phyloP scores from a whole-genome alignment of 2,113 vertebrate species.

The Protobothrops flavoviridis region DNA sequence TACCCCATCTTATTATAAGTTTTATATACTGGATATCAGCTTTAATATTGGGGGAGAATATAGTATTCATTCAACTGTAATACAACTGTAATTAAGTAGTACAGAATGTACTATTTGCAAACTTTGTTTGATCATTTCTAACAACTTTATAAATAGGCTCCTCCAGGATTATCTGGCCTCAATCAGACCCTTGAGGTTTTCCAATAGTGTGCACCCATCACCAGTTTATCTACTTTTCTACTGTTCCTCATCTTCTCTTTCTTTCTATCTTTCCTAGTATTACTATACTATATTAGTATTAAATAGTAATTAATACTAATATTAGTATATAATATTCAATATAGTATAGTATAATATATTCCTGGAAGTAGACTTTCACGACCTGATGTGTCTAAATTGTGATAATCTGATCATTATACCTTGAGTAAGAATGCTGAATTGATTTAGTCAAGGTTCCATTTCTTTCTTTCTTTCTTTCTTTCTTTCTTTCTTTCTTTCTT shows the following conservation, averaged over 20 bases:
- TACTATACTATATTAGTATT: background rate
- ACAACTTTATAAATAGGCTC: background rate
- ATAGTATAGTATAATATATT: background rate
- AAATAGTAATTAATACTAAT: background rate
- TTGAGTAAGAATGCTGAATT: background rate
- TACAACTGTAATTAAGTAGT: background rate
- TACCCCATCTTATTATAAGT: background rate
- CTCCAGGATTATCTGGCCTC: background rate
- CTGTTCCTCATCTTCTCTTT: background rate
- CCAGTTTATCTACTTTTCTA: background rate
- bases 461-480: background rate
- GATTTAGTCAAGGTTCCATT: background rate
- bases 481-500: no score
- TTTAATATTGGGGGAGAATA: background rate
- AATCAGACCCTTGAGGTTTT: background rate
- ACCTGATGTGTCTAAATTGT: background rate
- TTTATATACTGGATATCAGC: background rate
- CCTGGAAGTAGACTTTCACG: background rate
- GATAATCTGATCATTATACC: background rate
- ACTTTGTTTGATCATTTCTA: background rate
- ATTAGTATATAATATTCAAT: background rate
- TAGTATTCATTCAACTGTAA: background rate
- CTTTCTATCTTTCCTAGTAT: background rate
- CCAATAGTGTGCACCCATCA: background rate
- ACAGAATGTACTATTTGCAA: background rate